These are phyloP conservation scores for Chlamydotis undulata DNA, from an alignment of 2,113 vertebrate species.

Conservation along the genomic window DNA sequence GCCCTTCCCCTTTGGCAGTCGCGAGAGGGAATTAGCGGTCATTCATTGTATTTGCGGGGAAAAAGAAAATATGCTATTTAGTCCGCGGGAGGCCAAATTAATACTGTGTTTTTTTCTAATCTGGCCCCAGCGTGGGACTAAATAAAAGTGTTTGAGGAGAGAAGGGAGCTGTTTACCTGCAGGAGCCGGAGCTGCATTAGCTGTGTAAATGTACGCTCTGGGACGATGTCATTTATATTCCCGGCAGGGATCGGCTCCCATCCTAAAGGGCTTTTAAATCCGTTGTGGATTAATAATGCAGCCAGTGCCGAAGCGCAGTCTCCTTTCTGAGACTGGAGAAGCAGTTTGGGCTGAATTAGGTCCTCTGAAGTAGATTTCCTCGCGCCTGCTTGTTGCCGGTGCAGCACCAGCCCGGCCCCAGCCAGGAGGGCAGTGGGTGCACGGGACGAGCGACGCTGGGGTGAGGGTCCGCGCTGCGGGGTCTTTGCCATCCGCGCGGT, in stretches of 20 bases:
- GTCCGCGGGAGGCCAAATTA: conserved; percentile 61
- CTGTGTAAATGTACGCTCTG: conserved; percentile 34
- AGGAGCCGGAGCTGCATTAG: conserved; percentile 15
- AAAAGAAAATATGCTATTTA: conserved; percentile 28
- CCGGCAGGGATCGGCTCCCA: conserved; percentile 31
- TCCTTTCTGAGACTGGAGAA: background rate
- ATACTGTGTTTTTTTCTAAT: conserved; percentile 64
- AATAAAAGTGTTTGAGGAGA: conserved; percentile 57
- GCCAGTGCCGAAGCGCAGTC: background rate
- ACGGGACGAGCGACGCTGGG: rapidly evolving
- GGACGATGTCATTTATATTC: conserved; percentile 58
- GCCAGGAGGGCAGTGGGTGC: background rate
- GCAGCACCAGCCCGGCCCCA: background rate
- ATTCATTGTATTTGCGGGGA: background rate
- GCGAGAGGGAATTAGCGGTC: background rate
- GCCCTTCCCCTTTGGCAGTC: background rate
- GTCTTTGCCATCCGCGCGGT: rapidly evolving
- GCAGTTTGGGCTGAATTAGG: background rate
- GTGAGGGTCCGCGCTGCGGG: rapidly evolving
- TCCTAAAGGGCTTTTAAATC: conserved; percentile 69
- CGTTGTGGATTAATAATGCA: conserved; percentile 62
- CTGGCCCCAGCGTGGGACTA: conserved; percentile 63
- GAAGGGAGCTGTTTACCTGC: conserved; percentile 30
- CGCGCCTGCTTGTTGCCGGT: background rate
- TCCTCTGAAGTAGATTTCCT: background rate